Conservation (phyloP, 30 jellyfish, hydroid and myxozoan genomes). For the Pelagia noctiluca region DNA sequence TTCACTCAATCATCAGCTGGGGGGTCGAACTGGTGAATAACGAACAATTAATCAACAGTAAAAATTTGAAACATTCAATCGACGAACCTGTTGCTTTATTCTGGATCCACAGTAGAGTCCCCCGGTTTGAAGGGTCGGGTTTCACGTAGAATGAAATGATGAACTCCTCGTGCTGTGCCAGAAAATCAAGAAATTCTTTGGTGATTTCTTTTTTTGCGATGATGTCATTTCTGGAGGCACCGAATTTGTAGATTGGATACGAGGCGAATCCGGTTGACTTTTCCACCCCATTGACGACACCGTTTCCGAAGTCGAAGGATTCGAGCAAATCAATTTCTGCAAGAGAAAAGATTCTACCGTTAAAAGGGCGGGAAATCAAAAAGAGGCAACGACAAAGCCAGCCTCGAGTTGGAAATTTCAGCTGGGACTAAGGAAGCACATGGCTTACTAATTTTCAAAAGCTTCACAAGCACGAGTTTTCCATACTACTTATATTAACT, state of each 20-base stretch:
- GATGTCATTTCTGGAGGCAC: constrained; percentile 47
- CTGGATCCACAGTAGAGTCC: constrained; percentile 90
- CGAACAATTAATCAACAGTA: not conserved
- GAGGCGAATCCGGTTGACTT: constrained; percentile 41
- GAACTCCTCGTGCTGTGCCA: constrained; percentile 65
- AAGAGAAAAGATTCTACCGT: not conserved
- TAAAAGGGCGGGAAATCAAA: too few species aligned
- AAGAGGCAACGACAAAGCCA: too few species aligned
- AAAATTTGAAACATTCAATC: not conserved
- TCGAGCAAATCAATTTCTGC: constrained; percentile 82
- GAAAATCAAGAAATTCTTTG: constrained; percentile 68
- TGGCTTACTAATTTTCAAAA: too few species aligned
- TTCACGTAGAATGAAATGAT: constrained; percentile 76
- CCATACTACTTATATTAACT: too few species aligned
- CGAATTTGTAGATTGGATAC: constrained; percentile 58
- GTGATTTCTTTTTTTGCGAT: constrained; percentile 64
- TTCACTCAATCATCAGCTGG: not conserved
- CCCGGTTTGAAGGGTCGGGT: constrained; percentile 81
- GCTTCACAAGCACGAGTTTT: too few species aligned
- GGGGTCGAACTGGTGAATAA: not conserved
- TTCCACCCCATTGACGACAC: constrained; percentile 76
- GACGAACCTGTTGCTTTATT: constrained; percentile 71
- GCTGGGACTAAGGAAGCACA: too few species aligned
- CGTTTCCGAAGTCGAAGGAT: constrained; percentile 70
- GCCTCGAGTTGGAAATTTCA: too few species aligned